Base-by-base conservation (phyloP, 2,888 invertebrate species). In the Cyclophora punctaria region DNA sequence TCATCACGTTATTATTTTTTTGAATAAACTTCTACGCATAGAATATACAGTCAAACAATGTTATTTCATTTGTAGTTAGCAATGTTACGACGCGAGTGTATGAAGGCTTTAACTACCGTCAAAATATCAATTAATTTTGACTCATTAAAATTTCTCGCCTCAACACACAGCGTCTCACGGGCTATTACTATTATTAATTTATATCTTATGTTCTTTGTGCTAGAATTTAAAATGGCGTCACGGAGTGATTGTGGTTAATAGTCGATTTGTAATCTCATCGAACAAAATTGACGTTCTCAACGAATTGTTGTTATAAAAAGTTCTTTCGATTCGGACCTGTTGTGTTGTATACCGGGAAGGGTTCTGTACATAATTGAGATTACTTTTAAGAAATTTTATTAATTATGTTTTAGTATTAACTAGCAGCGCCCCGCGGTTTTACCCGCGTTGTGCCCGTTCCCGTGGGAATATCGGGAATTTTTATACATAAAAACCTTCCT, bases 71-170 rank as follows among this genome's bases (percentile, higher is more conserved):
- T 20, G 20, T 37, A 37, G 37, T 5, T 62, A 59, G 64, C 63
- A 63, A 48, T 70, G 68, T 75, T 66, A 62, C 66, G 67, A 69
- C 66, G 55, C 49, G 50, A 55, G 59, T 49, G 58, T 61, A 57
- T 5, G 5, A 37, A 63, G 61, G 64, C 57, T 61, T 54, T 62
- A 63, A 62, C 62, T 59, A 57, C 63, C 67, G 67, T 75, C 80
- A 79, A 75, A 78, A 79, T 76, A 78, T 73, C 79, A 80, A 82
- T 83, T 81, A 78, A 75, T 76, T 69, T 68, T 55, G 58, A 68
- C 69, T 75, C 75, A 74, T 79, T 80, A 80, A 73, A 78, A 73
- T 66, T 65, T 73, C 63, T 69, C 62, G 69, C 63, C 64, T 70
- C 70, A 63, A 63, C 58, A 56, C 55, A 55, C 56, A 43, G 44